Percentiles rank a stretch among this genome's conserved stretches.
Conservation (phyloP, 2,113 vertebrate species). For the Lota lota region DNA sequence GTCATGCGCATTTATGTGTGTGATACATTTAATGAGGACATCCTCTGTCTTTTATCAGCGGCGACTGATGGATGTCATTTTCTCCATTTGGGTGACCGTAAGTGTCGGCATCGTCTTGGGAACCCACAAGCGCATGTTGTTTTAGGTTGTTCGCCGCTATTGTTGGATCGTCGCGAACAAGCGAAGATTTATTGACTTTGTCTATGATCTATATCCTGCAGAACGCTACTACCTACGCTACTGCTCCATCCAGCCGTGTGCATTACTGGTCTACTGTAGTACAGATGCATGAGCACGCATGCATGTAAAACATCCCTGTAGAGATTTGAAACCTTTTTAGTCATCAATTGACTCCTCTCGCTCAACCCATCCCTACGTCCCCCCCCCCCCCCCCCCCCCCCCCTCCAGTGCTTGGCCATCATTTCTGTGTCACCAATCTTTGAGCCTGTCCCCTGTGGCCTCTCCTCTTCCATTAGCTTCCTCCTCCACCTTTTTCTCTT, state of each 20-base stretch:
- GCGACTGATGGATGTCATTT: slow-evolving; percentile 38
- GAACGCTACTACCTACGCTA: not conserved
- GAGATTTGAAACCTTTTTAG: slow-evolving; percentile 68
- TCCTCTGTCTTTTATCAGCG: slow-evolving; percentile 46
- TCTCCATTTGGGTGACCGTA: slow-evolving; percentile 13
- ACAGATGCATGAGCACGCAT: slow-evolving; percentile 31
- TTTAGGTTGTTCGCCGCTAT: not conserved
- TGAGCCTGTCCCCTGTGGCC: slow-evolving; percentile 68
- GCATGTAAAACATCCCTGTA: slow-evolving; percentile 40
- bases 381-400: slow-evolving; percentile 51
- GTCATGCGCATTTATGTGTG: slow-evolving; percentile 3
- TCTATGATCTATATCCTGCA: not conserved
- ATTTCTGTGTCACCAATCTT: slow-evolving; percentile 72
- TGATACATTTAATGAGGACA: slow-evolving; percentile 24
- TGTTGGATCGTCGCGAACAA: not conserved
- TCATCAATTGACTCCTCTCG: slow-evolving; percentile 62
- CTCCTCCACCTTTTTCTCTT: slow-evolving; percentile 43
- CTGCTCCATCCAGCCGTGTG: not conserved
- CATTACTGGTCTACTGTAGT: not conserved
- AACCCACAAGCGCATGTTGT: too few relatives aligned
- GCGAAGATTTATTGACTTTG: not conserved
- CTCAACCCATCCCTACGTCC: slow-evolving; percentile 36
- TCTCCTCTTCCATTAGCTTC: slow-evolving; percentile 70
- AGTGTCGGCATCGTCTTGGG: slow-evolving; percentile 3
- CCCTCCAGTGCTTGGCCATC: slow-evolving; percentile 49